Conservation (phyloP, 2,797 vertebrate species). For the Acropternis orthonyx region DNA sequence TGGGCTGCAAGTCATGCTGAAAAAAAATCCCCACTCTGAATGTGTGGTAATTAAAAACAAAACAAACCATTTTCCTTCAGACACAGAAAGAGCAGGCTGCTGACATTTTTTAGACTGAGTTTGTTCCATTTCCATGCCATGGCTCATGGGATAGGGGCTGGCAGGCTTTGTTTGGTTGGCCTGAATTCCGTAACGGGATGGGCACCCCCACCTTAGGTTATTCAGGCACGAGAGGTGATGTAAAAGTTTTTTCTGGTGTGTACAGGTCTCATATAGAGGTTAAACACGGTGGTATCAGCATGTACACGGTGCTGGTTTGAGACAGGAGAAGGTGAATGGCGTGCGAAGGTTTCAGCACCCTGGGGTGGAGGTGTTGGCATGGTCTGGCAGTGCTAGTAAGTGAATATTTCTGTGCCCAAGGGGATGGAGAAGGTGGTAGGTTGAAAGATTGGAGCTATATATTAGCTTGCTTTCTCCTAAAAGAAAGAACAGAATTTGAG, state of each 20-base stretch:
- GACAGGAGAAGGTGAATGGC: background rate
- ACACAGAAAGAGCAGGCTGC: background rate
- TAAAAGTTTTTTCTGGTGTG: background rate
- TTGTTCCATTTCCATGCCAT: fast-evolving
- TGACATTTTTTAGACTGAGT: background rate
- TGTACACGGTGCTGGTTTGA: fast-evolving
- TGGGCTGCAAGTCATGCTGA: background rate
- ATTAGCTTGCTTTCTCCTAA: background rate
- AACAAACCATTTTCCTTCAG: background rate
- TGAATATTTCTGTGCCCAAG: background rate
- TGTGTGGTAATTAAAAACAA: background rate
- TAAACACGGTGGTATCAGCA: background rate
- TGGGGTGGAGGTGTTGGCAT: background rate
- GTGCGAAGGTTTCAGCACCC: background rate
- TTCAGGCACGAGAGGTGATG: background rate
- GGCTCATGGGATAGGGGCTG: background rate
- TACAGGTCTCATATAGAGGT: background rate
- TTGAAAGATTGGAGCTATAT: background rate
- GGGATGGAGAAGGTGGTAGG: background rate
- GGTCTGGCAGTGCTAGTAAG: background rate
- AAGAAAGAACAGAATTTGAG: background rate
- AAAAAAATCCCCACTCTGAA: background rate
- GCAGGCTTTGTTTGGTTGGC: background rate
- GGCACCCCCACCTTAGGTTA: background rate
- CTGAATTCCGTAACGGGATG: background rate